Evolutionary conservation across 2,888 invertebrate genomes (phyloP).

Genomic region (Eretmocerus hayati): DNA sequence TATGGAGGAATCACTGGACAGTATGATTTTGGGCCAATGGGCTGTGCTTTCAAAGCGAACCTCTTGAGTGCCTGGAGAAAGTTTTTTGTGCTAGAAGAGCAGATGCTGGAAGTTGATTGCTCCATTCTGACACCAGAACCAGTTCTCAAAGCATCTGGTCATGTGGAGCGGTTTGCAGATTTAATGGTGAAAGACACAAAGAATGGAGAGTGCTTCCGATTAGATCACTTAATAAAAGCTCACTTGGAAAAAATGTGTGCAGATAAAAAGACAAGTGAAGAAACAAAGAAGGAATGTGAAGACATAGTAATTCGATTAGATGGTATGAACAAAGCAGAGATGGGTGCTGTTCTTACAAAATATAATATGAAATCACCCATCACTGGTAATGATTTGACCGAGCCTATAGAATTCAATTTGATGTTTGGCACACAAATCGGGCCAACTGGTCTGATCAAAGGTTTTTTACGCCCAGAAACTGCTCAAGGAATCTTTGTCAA

Average conservation of each 20-base stretch:
- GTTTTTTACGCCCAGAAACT: constrained; percentile 95
- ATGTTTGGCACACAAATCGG: constrained; percentile 99
- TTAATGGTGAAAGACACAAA: constrained; percentile 97
- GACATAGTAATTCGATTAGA: constrained; percentile 80
- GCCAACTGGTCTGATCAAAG: constrained; percentile 89
- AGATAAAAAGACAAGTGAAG: constrained; percentile 74
- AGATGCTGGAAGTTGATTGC: constrained; percentile 98
- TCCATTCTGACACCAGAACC: constrained; percentile 95
- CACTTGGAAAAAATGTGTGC: constrained; percentile 77
- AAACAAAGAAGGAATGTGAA: constrained; percentile 65
- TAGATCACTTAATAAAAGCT: constrained; percentile 96
- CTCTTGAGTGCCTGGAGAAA: constrained; percentile 89
- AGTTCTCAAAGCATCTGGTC: constrained; percentile 95
- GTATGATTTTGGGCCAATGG: constrained; percentile 99
- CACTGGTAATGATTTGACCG: constrained; percentile 89
- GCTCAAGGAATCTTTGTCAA: constrained; percentile 99
- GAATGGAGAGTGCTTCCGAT: constrained; percentile 93
- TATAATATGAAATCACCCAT: constrained; percentile 92
- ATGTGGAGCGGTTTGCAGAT: constrained; percentile 98
- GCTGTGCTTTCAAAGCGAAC: constrained; percentile 95
- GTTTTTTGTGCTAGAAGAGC: constrained; percentile 93
- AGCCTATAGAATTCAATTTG: constrained; percentile 96
- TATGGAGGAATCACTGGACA: constrained; percentile 94
- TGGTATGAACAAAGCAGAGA: constrained; percentile 85
- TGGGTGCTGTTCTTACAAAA: constrained; percentile 76